These are phyloP conservation scores for Lasioglossum marginatum DNA, from an alignment of 2,888 invertebrate genomes.

Conservation along the genomic window DNA sequence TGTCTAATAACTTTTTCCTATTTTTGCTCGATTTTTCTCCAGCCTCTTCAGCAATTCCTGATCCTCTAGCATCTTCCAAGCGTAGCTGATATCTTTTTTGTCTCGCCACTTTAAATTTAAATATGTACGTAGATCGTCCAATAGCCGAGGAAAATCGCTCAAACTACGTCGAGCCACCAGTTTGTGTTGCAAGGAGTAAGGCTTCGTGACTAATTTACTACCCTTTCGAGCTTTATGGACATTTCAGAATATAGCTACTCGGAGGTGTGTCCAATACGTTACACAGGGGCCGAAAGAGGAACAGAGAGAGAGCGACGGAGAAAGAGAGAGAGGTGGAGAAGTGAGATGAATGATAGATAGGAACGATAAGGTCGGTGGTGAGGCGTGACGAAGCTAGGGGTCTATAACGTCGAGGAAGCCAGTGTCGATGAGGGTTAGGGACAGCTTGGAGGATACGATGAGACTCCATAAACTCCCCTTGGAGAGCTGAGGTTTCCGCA, in stretches of 20 bases:
- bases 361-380: constrained; percentile 41
- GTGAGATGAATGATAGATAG: constrained; percentile 30
- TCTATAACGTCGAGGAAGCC: constrained; percentile 22
- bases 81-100: background rate
- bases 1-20: no score
- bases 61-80: background rate
- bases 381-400: constrained; percentile 43
- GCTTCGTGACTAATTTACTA: constrained; percentile 49
- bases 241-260: constrained; percentile 30
- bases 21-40: no score
- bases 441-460: constrained; percentile 36
- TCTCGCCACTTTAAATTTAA: constrained; percentile 13
- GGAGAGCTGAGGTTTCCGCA: constrained; percentile 31
- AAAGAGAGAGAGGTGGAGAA: background rate
- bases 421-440: constrained; percentile 48
- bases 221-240: constrained; percentile 39
- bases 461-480: constrained; percentile 40
- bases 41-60: background rate
- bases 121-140: constrained; percentile 10
- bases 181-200: background rate
- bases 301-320: background rate
- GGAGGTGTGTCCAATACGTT: constrained; percentile 10
- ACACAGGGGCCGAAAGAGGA: background rate
- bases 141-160: constrained; percentile 18
- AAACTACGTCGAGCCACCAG: background rate